Evolutionary conservation across 2,113 vertebrate species (phyloP), one percentile per base, ranked within the genome.

Genomic region (Phyllostomus hastatus): DNA sequence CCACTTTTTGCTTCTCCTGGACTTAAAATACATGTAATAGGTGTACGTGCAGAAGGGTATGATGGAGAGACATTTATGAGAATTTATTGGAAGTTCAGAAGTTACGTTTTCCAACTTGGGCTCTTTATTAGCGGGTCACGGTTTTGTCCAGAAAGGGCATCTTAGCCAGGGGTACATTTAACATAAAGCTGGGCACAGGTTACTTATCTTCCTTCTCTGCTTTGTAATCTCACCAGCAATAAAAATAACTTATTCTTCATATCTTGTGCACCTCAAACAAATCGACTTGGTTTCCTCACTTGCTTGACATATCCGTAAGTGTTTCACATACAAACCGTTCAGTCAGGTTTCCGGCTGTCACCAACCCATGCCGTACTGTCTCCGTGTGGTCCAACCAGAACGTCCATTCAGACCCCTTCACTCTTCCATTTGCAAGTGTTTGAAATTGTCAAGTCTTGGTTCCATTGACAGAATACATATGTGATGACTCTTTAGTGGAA

Each of bases 221-320:
- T 91, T 89, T 91, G 88, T 73, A 50, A 88, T 61, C 78, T 96
- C 97, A 95, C 93, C 94, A 97, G 94, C 96, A 87, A 2, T 91
- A 88, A 90, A 64, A 78, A n/a, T 7, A 22, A 84, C 41, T 66
- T n/a, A 8, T 6, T 81, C 50, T 94, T 67, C 12, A 0, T 43
- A 52, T 38, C 70, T 85, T 48, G 48, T 85, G 84, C 76, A 41
- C 78, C 85, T 95, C 87, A 46, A 19, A 43, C 12, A 22, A 38
- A 76, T 0, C 31, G 87, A 76, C 35, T n/a, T 48, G 90, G 61
- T 88, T 90, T 87, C 94, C 88, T 95, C 72, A 50, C 66, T 79
- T 95, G 66, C 81, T 70, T 94, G 72, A 78, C 59, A 82, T 24
- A 59, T 11, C 50, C 22, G 2, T 73, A 24, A 38, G 43, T 87